These are phyloP conservation scores for Heptranchias perlo DNA, from an alignment of 2,113 vertebrate species.

Conservation along the genomic window DNA sequence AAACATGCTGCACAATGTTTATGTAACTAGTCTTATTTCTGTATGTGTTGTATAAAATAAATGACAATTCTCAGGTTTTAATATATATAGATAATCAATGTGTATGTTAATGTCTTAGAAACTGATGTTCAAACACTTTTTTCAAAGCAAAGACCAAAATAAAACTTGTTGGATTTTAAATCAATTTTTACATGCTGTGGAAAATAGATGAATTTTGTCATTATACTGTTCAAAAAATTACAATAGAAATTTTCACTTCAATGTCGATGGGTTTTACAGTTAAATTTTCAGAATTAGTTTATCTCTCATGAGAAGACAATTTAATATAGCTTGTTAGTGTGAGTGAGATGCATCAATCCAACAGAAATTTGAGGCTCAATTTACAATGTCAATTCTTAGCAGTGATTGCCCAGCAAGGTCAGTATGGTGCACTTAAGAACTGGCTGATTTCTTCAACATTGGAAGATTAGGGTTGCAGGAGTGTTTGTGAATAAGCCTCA, in stretches of 20 bases:
- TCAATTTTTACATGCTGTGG: neutral
- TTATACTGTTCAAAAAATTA: neutral
- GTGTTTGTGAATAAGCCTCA: neutral
- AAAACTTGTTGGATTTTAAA: neutral
- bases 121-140: neutral
- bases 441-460: too few relatives aligned
- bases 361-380: too few relatives aligned
- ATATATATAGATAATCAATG: neutral
- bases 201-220: neutral
- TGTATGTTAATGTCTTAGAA: neutral
- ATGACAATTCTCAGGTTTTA: neutral
- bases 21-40: neutral
- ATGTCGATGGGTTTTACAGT: neutral
- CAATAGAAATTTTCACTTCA: neutral
- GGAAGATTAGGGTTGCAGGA: neutral
- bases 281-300: neutral
- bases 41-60: neutral
- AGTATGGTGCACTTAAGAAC: neutral
- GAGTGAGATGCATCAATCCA: neutral
- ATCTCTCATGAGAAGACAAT: neutral
- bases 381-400: too few relatives aligned
- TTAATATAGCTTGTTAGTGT: neutral
- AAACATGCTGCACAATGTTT: neutral
- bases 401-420: neutral
- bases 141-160: conserved; percentile 5